Evolutionary conservation across 2,797 vertebrate genomes (phyloP).

Genomic region (Dendrocincla fuliginosa): DNA sequence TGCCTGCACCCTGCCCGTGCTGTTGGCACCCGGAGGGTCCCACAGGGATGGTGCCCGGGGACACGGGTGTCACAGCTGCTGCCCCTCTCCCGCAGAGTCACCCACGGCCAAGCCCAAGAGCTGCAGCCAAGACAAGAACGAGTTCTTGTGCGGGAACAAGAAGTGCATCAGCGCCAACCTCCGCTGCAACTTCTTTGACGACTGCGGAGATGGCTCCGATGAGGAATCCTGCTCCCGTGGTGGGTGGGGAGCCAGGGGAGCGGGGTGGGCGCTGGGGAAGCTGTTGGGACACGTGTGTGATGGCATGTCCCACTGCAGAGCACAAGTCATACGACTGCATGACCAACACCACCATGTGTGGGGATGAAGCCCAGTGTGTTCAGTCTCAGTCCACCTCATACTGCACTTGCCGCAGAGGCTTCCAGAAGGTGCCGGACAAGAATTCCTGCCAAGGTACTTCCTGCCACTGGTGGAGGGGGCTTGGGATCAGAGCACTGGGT

Average conservation of each 20-base stretch:
- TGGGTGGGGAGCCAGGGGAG: constrained; percentile 13
- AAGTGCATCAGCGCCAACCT: constrained; percentile 85
- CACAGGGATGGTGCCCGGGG: accelerated
- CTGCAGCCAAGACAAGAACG: constrained; percentile 86
- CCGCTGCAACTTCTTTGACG: constrained; percentile 93
- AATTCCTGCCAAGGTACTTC: constrained; percentile 88
- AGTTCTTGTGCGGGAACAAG: constrained; percentile 87
- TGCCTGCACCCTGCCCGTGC: background rate
- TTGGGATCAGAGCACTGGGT: accelerated
- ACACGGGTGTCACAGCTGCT: background rate
- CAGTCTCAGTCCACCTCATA: constrained; percentile 81
- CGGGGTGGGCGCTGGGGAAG: accelerated
- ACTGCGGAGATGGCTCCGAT: constrained; percentile 92
- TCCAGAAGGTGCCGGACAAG: constrained; percentile 81
- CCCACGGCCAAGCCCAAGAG: constrained; percentile 69
- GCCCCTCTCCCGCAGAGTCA: constrained; percentile 51
- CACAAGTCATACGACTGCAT: constrained; percentile 84
- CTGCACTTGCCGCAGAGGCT: constrained; percentile 90
- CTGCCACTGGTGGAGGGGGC: accelerated
- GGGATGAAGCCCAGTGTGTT: constrained; percentile 88
- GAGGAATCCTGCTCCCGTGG: constrained; percentile 89
- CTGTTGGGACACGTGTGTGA: accelerated
- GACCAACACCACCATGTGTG: constrained; percentile 85
- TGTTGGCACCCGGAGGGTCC: accelerated
- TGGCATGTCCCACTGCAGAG: constrained; percentile 60